Evolutionary conservation across 2,888 invertebrate species (phyloP), one percentile per base, ranked within the genome.

Genomic region (Orgyia antiqua): DNA sequence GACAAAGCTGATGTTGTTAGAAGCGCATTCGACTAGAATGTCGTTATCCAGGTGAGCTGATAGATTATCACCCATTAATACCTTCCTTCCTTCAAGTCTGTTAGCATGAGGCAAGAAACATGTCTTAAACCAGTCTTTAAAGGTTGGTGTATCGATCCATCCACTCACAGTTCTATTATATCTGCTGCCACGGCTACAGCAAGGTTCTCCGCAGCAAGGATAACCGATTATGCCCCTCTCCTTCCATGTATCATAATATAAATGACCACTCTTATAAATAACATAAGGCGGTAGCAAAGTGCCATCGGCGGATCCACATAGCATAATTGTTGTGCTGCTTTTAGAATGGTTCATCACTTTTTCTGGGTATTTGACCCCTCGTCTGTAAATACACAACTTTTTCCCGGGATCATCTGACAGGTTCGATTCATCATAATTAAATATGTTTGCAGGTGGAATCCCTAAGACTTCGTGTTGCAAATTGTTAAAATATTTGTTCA

Each of bases 221-320:
- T n/a, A n/a, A n/a, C n/a, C n/a, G n/a, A n/a, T 7, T 28, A 12
- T 19, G 72, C 69, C 2, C 77, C 78, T 13, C 57, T 57, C 35
- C 43, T 38, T 55, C 76, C 78, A 80, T 6, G 56, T 50, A 20
- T 55, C 28, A n/a, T n/a, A n/a, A 45, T 28, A 73, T 18, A 77
- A 29, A 31, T 68, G 35, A 27, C 58, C 53, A 0, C 69, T 42
- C 44, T 76, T 80, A 35, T 76, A n/a, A n/a, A n/a, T n/a, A n/a
- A n/a, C n/a, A n/a, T n/a, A n/a, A 75, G 58, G 52, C 3, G 72
- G 68, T 12, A 45, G 29, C 2, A 36, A 13, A 10, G 29, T 18
- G 4, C 41, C 47, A 18, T 20, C 19, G 8, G 71, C 69, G 30
- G 56, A 58, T 1, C 47, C 62, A 23, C 61, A 45, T 30, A 72